Conservation (phyloP, 2,888 invertebrate genomes). For the Caenorhabditis sp. region DNA sequence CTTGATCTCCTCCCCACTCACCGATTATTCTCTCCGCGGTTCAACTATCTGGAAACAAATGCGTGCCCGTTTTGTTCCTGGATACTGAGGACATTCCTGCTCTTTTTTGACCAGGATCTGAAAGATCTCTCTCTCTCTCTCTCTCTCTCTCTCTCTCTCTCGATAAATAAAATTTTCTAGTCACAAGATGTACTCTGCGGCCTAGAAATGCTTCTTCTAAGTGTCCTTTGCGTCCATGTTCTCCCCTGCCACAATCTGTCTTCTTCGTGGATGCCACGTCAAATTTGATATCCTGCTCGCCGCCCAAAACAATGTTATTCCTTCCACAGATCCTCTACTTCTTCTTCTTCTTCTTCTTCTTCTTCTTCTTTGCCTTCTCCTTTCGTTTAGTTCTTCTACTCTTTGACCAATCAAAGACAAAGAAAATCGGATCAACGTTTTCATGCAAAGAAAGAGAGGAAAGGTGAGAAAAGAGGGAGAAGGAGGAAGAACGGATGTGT, state of each 20-base stretch:
- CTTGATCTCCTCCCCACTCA: neutral
- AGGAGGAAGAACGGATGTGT: slow-evolving; percentile 44
- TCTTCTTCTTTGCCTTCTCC: neutral
- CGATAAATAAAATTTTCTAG: no score
- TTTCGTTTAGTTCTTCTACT: neutral
- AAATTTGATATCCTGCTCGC: slow-evolving; percentile 37
- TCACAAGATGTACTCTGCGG: no score
- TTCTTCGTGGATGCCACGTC: slow-evolving; percentile 25
- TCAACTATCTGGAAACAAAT: slow-evolving; percentile 33
- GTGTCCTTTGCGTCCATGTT: neutral
- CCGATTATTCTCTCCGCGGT: neutral
- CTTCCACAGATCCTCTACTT: neutral
- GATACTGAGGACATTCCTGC: neutral
- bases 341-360: no score
- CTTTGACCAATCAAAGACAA: neutral
- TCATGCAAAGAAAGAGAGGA: slow-evolving; percentile 5
- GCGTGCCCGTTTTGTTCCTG: no score
- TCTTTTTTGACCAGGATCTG: neutral
- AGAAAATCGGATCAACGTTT: no score
- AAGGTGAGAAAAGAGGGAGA: slow-evolving; percentile 12
- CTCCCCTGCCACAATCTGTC: slow-evolving; percentile 16
- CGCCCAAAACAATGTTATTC: neutral
- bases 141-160: no score
- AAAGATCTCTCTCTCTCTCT: no score
- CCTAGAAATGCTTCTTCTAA: no score